phyloP scores from a whole-genome alignment of 2,888 invertebrate genomes.

The Ypsolopha scabrella region DNA sequence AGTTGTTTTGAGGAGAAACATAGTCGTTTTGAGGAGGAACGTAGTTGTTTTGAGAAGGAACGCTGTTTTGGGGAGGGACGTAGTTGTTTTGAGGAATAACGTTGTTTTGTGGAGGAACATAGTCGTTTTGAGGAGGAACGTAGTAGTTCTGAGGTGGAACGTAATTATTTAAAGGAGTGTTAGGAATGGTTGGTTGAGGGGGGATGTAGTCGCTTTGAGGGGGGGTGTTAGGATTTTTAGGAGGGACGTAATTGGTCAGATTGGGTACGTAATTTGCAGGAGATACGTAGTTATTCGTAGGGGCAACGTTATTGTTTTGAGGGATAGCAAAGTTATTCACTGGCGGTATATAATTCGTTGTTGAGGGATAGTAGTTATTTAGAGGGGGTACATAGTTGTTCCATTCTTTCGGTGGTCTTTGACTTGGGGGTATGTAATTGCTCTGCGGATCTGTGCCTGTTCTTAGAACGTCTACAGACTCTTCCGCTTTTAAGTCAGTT shows the following conservation, averaged over 20 bases:
- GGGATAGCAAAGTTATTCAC: slow-evolving; percentile 5
- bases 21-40: slow-evolving; percentile 11
- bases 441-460: slow-evolving; percentile 19
- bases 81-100: slow-evolving; percentile 15
- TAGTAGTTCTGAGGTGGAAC: slow-evolving; percentile 16
- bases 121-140: slow-evolving; percentile 11
- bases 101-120: slow-evolving; percentile 13
- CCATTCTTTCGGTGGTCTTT: slow-evolving; percentile 15
- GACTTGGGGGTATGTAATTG: slow-evolving; percentile 26
- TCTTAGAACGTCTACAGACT: slow-evolving; percentile 31
- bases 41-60: slow-evolving; percentile 17
- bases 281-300: slow-evolving; percentile 6
- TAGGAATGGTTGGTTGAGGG: slow-evolving; percentile 14
- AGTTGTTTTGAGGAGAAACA: slow-evolving; percentile 12
- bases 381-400: slow-evolving; percentile 2
- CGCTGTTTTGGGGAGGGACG: slow-evolving; percentile 17
- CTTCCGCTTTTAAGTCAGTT: slow-evolving; percentile 27
- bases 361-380: slow-evolving; percentile 9
- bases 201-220: slow-evolving; percentile 9
- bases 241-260: slow-evolving; percentile 12
- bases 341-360: slow-evolving; percentile 8
- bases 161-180: slow-evolving; percentile 18
- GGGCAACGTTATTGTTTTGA: slow-evolving; percentile 14
- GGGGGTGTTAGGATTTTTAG: slow-evolving; percentile 15
- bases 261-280: not conserved